These are phyloP conservation scores for Fulica atra DNA, from an alignment of 2,113 vertebrate species.

Conservation along the genomic window DNA sequence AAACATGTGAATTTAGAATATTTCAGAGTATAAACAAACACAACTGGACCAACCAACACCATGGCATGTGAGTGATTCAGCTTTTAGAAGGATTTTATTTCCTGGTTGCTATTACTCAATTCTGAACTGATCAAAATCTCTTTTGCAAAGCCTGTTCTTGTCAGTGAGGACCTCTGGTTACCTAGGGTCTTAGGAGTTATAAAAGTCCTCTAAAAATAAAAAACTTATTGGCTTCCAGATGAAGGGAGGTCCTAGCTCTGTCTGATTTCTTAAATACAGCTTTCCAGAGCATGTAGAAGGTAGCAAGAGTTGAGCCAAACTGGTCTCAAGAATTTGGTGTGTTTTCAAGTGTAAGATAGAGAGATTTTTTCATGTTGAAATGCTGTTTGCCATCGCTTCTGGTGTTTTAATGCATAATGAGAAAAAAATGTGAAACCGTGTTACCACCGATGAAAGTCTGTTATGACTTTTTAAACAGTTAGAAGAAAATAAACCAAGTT, in stretches of 20 bases:
- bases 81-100: not conserved
- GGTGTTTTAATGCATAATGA: not conserved
- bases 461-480: not conserved
- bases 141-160: not conserved
- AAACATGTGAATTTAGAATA: not conserved
- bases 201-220: not conserved
- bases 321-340: not conserved
- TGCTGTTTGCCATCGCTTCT: not conserved
- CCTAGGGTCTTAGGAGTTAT: not conserved
- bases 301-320: not conserved
- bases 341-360: not conserved
- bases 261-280: not conserved
- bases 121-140: not conserved
- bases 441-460: not conserved
- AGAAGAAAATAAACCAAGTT: conserved; percentile 24
- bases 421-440: not conserved
- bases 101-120: not conserved
- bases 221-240: not conserved
- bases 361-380: not conserved
- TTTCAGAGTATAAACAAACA: not conserved
- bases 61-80: not conserved
- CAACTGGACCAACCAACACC: not conserved
- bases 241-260: not conserved
- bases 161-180: not conserved
- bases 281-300: not conserved